phyloP scores from a whole-genome alignment of 2,888 invertebrate species.

The Ophioninae sp. region DNA sequence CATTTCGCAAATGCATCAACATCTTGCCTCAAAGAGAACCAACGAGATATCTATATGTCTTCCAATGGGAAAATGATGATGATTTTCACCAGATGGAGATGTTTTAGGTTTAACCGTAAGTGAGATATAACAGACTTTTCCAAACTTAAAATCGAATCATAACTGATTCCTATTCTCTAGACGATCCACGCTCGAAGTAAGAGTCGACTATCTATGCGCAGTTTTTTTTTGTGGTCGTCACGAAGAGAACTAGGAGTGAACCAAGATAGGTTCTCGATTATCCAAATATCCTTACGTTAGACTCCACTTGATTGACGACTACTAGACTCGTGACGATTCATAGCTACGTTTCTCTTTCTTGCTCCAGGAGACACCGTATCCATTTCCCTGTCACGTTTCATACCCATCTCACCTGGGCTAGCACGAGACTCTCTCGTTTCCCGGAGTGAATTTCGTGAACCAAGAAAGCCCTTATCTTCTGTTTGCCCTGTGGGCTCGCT shows the following conservation, averaged over 20 bases:
- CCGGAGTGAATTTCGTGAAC: conserved; percentile 52
- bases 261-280: background rate
- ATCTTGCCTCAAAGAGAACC: conserved; percentile 26
- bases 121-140: too few relatives aligned
- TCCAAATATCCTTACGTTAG: background rate
- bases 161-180: background rate
- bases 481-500: conserved; percentile 54
- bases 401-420: conserved; percentile 23
- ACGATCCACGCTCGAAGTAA: background rate
- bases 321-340: conserved; percentile 14
- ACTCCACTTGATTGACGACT: background rate
- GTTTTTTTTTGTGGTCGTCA: background rate
- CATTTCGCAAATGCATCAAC: background rate
- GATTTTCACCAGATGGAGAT: too few relatives aligned
- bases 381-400: conserved; percentile 36
- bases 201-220: background rate
- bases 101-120: too few relatives aligned
- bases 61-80: conserved; percentile 25
- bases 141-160: too few relatives aligned
- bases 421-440: conserved; percentile 47
- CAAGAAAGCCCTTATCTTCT: conserved; percentile 57
- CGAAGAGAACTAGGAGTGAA: background rate
- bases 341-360: background rate
- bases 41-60: conserved; percentile 27
- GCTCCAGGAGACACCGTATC: background rate